phyloP scores from a whole-genome alignment of 23 tunicate genomes.

The Styela clava region DNA sequence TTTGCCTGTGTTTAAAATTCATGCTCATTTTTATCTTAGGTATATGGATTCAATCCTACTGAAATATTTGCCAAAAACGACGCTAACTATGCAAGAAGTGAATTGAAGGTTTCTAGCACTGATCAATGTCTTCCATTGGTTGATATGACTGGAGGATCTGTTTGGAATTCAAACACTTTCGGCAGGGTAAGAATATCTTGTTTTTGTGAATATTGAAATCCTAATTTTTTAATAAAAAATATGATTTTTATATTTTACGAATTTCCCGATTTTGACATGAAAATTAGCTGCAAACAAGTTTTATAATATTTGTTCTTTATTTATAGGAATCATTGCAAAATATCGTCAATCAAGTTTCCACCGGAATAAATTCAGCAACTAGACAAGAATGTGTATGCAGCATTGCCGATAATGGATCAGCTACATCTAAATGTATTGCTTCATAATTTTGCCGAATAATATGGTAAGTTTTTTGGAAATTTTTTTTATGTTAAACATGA shows the following conservation, averaged over 20 bases:
- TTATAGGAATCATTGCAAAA: slow-evolving; percentile 22
- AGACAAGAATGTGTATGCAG: slow-evolving; percentile 16
- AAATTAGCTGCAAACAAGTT: too few relatives aligned
- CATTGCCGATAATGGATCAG: slow-evolving; percentile 6
- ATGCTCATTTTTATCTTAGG: slow-evolving; percentile 28
- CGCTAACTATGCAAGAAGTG: slow-evolving; percentile 28
- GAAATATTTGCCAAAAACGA: slow-evolving; percentile 36
- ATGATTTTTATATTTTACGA: neutral
- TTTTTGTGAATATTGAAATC: neutral
- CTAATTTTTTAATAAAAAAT: neutral
- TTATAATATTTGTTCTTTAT: too few relatives aligned
- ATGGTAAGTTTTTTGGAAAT: neutral
- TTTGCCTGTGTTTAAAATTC: neutral
- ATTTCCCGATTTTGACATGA: too few relatives aligned
- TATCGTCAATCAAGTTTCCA: neutral
- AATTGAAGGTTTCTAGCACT: slow-evolving; percentile 42
- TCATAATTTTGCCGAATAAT: neutral
- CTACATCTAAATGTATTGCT: slow-evolving; percentile 20
- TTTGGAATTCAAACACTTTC: slow-evolving; percentile 52
- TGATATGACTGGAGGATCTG: slow-evolving; percentile 72
- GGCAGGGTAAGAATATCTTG: neutral
- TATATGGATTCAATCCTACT: slow-evolving; percentile 55
- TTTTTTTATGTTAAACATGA: too few relatives aligned
- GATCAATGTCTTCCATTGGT: slow-evolving; percentile 74
- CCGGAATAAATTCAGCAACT: slow-evolving; percentile 9